Percentiles rank a stretch among this genome's conserved stretches.
Conservation (phyloP, 2,113 vertebrate species). For the Artemisiospiza belli region DNA sequence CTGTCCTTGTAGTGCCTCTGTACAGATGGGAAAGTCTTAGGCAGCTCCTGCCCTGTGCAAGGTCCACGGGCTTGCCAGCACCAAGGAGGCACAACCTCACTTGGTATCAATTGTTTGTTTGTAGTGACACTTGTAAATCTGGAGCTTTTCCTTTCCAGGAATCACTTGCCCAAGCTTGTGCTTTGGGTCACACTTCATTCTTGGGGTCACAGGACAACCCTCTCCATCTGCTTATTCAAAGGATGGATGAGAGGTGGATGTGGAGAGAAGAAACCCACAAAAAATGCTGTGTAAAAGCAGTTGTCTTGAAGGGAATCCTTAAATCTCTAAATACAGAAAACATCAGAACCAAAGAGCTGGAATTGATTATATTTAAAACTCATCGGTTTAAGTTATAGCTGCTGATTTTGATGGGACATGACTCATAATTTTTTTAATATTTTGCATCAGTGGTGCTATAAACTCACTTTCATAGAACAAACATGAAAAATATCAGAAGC, state of each 20-base stretch:
- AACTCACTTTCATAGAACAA: neutral
- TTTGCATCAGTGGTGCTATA: neutral
- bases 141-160: neutral
- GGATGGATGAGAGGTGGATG: too few species aligned
- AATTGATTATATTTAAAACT: neutral
- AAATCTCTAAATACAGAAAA: neutral
- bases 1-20: neutral
- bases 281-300: neutral
- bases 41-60: neutral
- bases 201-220: neutral
- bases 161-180: neutral
- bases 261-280: neutral
- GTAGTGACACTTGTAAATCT: neutral
- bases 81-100: neutral
- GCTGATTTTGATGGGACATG: neutral
- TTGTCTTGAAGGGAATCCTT: neutral
- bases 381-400: neutral
- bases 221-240: neutral
- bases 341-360: neutral
- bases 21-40: neutral
- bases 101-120: neutral
- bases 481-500: neutral
- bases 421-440: neutral
- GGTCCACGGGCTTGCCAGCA: neutral
- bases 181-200: neutral